These are phyloP conservation scores for Chascanopsetta lugubris DNA, from an alignment of 2,113 vertebrate species.

Conservation along the genomic window DNA sequence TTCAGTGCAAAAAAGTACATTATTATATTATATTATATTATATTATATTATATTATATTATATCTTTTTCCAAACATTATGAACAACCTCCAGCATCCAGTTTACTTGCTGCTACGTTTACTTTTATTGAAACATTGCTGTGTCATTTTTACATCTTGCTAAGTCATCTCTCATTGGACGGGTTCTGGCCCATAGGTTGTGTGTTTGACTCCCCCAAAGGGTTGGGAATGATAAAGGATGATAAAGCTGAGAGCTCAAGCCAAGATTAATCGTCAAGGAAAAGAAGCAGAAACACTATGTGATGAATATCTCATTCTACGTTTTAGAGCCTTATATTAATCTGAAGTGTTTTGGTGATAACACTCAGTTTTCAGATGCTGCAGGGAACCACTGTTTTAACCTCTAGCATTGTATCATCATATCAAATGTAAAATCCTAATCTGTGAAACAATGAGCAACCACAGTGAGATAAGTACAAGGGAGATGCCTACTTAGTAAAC, in stretches of 20 bases:
- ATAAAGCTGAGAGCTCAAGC: neutral
- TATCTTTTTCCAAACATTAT: too few relatives aligned
- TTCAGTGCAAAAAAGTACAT: too few relatives aligned
- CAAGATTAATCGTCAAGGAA: neutral
- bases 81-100: too few relatives aligned
- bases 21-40: too few relatives aligned
- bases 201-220: too few relatives aligned
- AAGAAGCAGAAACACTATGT: neutral
- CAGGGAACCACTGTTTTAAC: neutral
- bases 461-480: neutral
- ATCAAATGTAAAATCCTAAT: neutral
- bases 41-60: too few relatives aligned
- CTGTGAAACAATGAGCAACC: neutral
- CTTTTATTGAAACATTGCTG: too few relatives aligned
- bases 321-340: neutral
- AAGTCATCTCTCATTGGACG: too few relatives aligned
- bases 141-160: too few relatives aligned
- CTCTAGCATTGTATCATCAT: neutral
- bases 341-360: neutral
- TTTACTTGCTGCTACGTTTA: too few relatives aligned
- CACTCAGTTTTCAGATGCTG: neutral
- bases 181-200: too few relatives aligned
- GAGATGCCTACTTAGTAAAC: neutral
- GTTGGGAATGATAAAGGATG: too few relatives aligned
- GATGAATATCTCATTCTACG: neutral